A percentile compares a stretch with the other conserved stretches of the same genome.
phyloP scores from a whole-genome alignment of 2,888 invertebrate genomes.

The Hedya salicella region DNA sequence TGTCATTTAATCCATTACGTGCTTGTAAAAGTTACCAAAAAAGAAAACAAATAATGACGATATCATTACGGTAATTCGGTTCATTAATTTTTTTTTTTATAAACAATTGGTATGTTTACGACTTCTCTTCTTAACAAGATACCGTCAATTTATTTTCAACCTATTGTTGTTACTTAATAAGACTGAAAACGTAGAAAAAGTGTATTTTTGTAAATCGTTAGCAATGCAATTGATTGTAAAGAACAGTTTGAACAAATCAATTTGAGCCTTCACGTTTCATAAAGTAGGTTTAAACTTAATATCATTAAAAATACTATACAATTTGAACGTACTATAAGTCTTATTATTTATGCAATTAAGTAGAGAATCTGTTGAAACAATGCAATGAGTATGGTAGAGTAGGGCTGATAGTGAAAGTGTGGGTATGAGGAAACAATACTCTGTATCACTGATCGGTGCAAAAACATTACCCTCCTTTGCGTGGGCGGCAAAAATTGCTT shows the following conservation, averaged over 20 bases:
- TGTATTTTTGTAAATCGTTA: background rate
- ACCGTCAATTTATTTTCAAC: slow-evolving; percentile 4
- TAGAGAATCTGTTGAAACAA: background rate
- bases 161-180: background rate
- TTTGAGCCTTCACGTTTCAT: background rate
- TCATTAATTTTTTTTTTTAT: slow-evolving; percentile 2
- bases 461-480: slow-evolving; percentile 46
- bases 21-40: slow-evolving; percentile 14
- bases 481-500: slow-evolving; percentile 49
- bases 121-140: slow-evolving; percentile 11
- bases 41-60: slow-evolving; percentile 16
- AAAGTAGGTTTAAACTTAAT: background rate
- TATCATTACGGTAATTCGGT: slow-evolving; percentile 7
- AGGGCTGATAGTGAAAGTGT: slow-evolving; percentile 65
- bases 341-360: background rate
- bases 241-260: background rate
- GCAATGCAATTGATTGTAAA: background rate
- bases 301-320: background rate
- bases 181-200: background rate
- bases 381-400: slow-evolving; percentile 54
- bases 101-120: slow-evolving; percentile 19
- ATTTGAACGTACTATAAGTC: background rate
- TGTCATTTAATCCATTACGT: slow-evolving; percentile 6
- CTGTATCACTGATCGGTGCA: slow-evolving; percentile 27
- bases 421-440: slow-evolving; percentile 49